phyloP scores from a whole-genome alignment of 23 tunicate genomes.

The Ciona savignyi region DNA sequence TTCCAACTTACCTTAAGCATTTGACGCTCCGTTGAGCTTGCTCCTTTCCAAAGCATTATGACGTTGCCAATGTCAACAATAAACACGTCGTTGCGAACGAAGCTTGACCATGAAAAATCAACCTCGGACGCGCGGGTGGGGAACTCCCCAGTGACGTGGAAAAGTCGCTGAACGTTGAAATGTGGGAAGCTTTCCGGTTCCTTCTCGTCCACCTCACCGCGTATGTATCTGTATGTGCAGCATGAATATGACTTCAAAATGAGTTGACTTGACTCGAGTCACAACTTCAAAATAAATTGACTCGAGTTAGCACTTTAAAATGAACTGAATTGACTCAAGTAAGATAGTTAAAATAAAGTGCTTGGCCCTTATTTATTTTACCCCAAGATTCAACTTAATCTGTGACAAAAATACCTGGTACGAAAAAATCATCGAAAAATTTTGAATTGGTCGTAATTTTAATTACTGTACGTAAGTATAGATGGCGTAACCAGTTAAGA shows the following conservation, averaged over 20 bases:
- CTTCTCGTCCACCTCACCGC: background rate
- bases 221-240: background rate
- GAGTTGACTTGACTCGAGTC: too few species aligned
- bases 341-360: too few species aligned
- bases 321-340: too few species aligned
- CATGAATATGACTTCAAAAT: too few species aligned
- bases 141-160: conserved; percentile 6
- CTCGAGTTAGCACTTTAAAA: too few species aligned
- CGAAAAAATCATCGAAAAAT: too few species aligned
- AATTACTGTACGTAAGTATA: too few species aligned
- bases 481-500: too few species aligned
- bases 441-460: too few species aligned
- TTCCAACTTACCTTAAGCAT: conserved; percentile 4
- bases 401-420: background rate
- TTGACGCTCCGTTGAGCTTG: background rate
- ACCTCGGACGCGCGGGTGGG: conserved; percentile 23
- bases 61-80: conserved; percentile 18
- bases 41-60: conserved; percentile 18
- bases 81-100: conserved; percentile 2
- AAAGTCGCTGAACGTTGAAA: conserved; percentile 16
- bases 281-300: too few species aligned
- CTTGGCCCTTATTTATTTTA: background rate
- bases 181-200: conserved; percentile 3
- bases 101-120: conserved; percentile 11
- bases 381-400: background rate